A percentile compares a stretch with the other conserved stretches of the same genome.
Conservation (phyloP, 2,113 vertebrate genomes). For the Pachycephala philippinensis region DNA sequence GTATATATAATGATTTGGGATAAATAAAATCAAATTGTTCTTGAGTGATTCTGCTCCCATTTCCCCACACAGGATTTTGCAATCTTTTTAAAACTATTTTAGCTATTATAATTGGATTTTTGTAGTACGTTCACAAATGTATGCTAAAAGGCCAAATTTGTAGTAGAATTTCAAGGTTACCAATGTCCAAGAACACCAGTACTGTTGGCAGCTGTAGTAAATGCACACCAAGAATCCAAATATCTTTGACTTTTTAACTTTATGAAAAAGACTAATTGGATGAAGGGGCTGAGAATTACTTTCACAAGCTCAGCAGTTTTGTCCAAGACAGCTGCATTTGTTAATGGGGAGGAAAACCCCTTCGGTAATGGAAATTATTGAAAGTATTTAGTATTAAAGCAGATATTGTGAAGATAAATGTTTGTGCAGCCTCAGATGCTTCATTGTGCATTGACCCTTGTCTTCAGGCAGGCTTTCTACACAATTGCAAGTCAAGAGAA, state of each 20-base stretch:
- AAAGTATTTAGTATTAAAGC: conserved; percentile 12
- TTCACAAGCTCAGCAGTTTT: neutral
- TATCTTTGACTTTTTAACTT: neutral
- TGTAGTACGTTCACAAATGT: neutral
- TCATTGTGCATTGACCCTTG: neutral
- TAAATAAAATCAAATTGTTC: neutral
- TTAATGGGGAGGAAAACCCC: conserved; percentile 26
- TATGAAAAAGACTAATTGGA: neutral
- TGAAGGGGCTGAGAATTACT: neutral
- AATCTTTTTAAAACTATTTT: neutral
- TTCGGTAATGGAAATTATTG: conserved; percentile 13
- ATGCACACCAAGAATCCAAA: neutral
- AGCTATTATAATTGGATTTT: neutral
- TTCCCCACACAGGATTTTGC: neutral
- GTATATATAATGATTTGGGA: too few relatives aligned
- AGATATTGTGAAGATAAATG: conserved; percentile 1
- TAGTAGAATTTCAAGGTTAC: neutral
- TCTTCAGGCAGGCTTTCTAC: neutral
- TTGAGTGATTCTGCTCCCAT: neutral
- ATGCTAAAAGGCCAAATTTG: neutral
- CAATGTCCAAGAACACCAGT: neutral
- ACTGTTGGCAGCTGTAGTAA: neutral
- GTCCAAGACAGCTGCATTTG: neutral
- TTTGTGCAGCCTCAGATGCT: neutral
- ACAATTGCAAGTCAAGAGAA: neutral